Evolutionary conservation across 2,113 vertebrate species (phyloP), one percentile per base, ranked within the genome.

Genomic region (Dipodomys ordii): DNA sequence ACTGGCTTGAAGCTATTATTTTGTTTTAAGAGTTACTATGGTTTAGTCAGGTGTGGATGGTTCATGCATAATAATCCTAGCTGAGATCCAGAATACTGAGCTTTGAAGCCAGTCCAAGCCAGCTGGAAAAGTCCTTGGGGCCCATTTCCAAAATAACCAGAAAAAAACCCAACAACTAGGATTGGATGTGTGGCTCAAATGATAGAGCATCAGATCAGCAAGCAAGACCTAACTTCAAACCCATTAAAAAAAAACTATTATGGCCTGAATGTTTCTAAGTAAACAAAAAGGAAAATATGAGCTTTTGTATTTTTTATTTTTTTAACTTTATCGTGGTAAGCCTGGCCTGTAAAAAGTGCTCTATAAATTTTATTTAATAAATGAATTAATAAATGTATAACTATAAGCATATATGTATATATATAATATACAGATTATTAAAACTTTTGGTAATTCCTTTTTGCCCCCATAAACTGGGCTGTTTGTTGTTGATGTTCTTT

Each of bases 1-100:
- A 97, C 98, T 98, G 97, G 97, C 96, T 98, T 97, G 96, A 97
- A 98, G 97, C 98, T 98, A 96, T 97, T 98, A 98, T 98, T 97
- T 96, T 97, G 95, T 98, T 98, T 97, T 98, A 98, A 97, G 97
- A 97, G 97, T 98, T 98, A 97, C 53, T 57, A 57, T 57, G 53
- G 53, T 57, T 57, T 57, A 57, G 53, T 18, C 53, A 57, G 53
- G 53, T 13, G 15, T 13, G 12, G 53, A 57, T 57, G 53, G 15
- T 49, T 49, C 9, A 49, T 49, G 49, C 49, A 9, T 49, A 11
- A 49, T 49, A 18, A 57, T 57, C 53, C 53, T 57, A 57, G 53
- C 53, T 57, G 53, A 57, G 53, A 57, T 57, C 15, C 53, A 18
- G 53, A 3, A 16, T 57, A 57, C 53, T 18, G 15, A 57, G 53